These are phyloP conservation scores for Tapirus terrestris DNA, from an alignment of 2,113 vertebrate genomes.

Conservation along the genomic window DNA sequence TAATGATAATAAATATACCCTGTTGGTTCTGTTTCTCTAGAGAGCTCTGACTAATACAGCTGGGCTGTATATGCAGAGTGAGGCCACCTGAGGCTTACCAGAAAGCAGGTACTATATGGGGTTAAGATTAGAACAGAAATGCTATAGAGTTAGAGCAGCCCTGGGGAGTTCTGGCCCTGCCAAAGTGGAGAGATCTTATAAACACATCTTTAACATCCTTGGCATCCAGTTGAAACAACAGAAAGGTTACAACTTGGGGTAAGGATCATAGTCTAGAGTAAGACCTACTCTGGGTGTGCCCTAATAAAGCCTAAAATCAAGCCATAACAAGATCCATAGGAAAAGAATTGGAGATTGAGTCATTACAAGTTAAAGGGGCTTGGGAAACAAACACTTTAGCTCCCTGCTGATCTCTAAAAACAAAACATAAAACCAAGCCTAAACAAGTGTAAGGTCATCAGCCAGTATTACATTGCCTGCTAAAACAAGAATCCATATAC, in stretches of 20 bases:
- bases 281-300: neutral
- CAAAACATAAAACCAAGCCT: neutral
- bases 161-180: neutral
- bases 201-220: neutral
- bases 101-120: neutral
- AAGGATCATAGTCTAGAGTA: neutral
- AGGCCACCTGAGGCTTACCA: neutral
- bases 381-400: neutral
- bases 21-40: neutral
- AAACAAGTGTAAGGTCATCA: neutral
- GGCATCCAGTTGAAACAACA: neutral
- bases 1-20: neutral
- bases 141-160: neutral
- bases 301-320: conserved; percentile 19
- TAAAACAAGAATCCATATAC: neutral
- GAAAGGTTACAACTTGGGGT: neutral
- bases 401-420: neutral
- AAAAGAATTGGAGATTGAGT: neutral
- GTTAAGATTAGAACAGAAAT: neutral
- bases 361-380: neutral
- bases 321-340: neutral
- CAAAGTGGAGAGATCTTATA: neutral
- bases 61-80: neutral
- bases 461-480: neutral
- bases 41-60: neutral